Evolutionary conservation across 2,113 vertebrate genomes (phyloP).

Genomic region (Takifugu flavidus): DNA sequence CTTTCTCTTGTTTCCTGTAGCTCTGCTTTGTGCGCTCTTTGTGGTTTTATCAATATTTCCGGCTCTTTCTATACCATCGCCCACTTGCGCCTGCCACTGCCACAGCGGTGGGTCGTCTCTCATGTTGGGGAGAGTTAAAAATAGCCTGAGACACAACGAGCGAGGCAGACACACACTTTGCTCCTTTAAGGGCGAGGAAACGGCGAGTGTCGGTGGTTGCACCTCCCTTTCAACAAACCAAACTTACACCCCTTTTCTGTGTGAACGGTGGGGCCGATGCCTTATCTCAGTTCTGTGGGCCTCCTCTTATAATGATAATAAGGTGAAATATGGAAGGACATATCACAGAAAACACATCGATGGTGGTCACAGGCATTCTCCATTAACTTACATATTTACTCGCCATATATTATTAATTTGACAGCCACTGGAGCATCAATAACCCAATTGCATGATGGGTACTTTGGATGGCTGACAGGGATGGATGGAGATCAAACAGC

Average conservation of each 20-base stretch:
- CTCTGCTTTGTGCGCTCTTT: constrained; percentile 35
- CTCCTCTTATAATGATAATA: neutral
- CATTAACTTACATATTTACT: too few relatives aligned
- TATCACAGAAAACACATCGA: neutral
- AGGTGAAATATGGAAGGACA: too few relatives aligned
- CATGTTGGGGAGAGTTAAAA: constrained; percentile 60
- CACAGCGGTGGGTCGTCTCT: constrained; percentile 60
- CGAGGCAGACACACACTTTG: constrained; percentile 41
- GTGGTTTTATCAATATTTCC: constrained; percentile 56
- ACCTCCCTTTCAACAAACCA: constrained; percentile 23
- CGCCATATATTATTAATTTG: neutral
- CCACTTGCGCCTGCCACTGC: constrained; percentile 55
- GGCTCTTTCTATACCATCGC: constrained; percentile 41
- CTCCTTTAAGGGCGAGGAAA: constrained; percentile 40
- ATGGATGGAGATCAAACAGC: constrained; percentile 24
- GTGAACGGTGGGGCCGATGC: too few relatives aligned
- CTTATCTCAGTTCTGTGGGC: constrained; percentile 1
- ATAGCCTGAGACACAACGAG: constrained; percentile 44
- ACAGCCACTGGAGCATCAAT: constrained; percentile 27
- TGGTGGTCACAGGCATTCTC: neutral
- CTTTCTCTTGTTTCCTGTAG: constrained; percentile 18
- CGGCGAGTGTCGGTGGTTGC: constrained; percentile 20
- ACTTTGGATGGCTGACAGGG: constrained; percentile 10
- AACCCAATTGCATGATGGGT: constrained; percentile 14
- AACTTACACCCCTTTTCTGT: neutral